Evolutionary conservation across 30 jellyfish, hydroid and myxozoan species (phyloP).

Genomic region (Mastigias papua): DNA sequence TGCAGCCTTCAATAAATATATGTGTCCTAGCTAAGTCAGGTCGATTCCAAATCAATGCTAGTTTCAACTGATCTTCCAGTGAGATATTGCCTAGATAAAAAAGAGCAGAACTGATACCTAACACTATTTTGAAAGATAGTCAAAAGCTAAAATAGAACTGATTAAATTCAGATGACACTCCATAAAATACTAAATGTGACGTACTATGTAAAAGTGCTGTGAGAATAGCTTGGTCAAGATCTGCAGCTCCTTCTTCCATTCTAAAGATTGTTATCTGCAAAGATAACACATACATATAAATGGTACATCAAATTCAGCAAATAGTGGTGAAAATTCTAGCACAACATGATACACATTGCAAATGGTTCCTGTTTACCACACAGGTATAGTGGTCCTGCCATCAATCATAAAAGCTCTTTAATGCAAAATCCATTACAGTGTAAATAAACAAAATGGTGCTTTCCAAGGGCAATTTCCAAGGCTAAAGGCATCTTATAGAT

Average conservation of each 20-base stretch:
- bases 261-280: conserved; percentile 82
- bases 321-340: too few species aligned
- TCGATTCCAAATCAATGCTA: conserved; percentile 92
- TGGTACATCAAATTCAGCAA: background rate
- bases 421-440: too few species aligned
- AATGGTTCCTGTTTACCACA: background rate
- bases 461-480: too few species aligned
- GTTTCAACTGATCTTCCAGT: conserved; percentile 82
- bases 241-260: conserved; percentile 91
- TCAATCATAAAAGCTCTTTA: too few species aligned
- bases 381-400: too few species aligned
- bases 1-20: conserved; percentile 63
- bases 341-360: too few species aligned
- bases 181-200: background rate
- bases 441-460: too few species aligned
- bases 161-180: background rate
- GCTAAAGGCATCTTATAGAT: too few species aligned
- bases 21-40: conserved; percentile 93
- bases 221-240: conserved; percentile 94
- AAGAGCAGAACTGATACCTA: background rate
- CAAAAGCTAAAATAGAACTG: background rate
- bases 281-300: background rate
- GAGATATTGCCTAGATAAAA: conserved; percentile 72
- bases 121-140: too few species aligned
- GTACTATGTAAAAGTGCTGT: conserved; percentile 89